Conservation (phyloP, 2,888 invertebrate species). For the Carcina quercana region DNA sequence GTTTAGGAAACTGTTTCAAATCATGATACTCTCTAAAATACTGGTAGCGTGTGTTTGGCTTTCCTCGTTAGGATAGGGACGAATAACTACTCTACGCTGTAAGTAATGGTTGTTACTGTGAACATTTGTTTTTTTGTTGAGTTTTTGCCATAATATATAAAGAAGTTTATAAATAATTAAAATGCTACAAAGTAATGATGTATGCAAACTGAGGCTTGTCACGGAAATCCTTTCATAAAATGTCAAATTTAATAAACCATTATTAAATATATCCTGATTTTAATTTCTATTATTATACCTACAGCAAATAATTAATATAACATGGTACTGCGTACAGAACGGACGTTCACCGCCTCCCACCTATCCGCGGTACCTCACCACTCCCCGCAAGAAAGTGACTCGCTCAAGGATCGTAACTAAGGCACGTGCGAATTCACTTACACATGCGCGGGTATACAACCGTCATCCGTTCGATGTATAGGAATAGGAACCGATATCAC, state of each 20-base stretch:
- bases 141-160: slow-evolving; percentile 64
- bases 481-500: too few relatives aligned
- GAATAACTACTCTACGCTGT: slow-evolving; percentile 50
- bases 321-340: too few relatives aligned
- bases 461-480: too few relatives aligned
- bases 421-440: too few relatives aligned
- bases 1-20: slow-evolving; percentile 17
- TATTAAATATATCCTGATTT: slow-evolving; percentile 34
- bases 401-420: too few relatives aligned
- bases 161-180: slow-evolving; percentile 63
- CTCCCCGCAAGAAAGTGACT: too few relatives aligned
- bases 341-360: too few relatives aligned
- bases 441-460: too few relatives aligned
- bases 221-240: slow-evolving; percentile 68
- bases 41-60: slow-evolving; percentile 60
- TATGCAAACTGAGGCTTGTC: slow-evolving; percentile 71
- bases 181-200: slow-evolving; percentile 65
- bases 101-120: slow-evolving; percentile 59
- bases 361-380: too few relatives aligned
- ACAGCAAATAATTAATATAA: too few relatives aligned
- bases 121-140: slow-evolving; percentile 70
- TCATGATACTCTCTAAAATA: slow-evolving; percentile 36
- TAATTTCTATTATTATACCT: slow-evolving; percentile 19
- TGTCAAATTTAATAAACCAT: slow-evolving; percentile 72
- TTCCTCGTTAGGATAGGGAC: slow-evolving; percentile 68